These are phyloP conservation scores for Jordanella pulchra DNA, from an alignment of 2,797 vertebrate genomes.

Conservation along the genomic window DNA sequence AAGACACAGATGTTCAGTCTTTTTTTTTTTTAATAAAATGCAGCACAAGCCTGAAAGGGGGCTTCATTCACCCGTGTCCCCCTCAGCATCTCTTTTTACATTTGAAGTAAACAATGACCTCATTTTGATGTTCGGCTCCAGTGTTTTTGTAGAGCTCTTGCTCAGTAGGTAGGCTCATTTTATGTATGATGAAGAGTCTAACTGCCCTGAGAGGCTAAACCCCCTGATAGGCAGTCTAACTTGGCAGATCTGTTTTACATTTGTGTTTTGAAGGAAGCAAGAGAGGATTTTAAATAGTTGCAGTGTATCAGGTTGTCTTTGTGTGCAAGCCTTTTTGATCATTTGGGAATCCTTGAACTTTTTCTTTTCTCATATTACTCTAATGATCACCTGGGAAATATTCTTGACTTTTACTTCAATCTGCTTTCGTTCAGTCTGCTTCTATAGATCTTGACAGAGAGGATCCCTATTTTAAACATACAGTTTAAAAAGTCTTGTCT, in stretches of 20 bases:
- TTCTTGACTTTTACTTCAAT: conserved; percentile 6
- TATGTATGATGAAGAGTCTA: neutral
- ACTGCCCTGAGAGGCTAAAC: neutral
- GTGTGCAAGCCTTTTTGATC: conserved; percentile 21
- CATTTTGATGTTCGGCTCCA: conserved; percentile 25
- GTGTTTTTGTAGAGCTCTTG: neutral
- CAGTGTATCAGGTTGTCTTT: conserved; percentile 12
- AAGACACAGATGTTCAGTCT: conserved; percentile 1
- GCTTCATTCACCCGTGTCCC: neutral
- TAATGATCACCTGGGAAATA: conserved; percentile 33
- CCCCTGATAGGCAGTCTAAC: neutral
- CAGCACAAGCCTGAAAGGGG: neutral
- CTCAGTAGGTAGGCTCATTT: neutral
- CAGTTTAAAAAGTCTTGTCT: neutral
- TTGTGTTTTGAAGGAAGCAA: neutral
- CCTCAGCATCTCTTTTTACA: neutral
- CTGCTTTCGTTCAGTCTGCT: neutral
- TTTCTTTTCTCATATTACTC: conserved; percentile 20
- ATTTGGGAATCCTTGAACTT: conserved; percentile 38
- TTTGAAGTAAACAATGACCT: neutral
- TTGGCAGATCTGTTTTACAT: conserved; percentile 4
- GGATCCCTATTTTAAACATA: neutral
- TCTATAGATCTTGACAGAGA: neutral
- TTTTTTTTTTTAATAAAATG: conserved; percentile 3
- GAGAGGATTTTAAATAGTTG: neutral